A percentile compares a stretch with the other conserved stretches of the same genome.
These are phyloP conservation scores for Leptopilina boulardi DNA, from an alignment of 1,140 invertebrate genomes.

Conservation along the genomic window DNA sequence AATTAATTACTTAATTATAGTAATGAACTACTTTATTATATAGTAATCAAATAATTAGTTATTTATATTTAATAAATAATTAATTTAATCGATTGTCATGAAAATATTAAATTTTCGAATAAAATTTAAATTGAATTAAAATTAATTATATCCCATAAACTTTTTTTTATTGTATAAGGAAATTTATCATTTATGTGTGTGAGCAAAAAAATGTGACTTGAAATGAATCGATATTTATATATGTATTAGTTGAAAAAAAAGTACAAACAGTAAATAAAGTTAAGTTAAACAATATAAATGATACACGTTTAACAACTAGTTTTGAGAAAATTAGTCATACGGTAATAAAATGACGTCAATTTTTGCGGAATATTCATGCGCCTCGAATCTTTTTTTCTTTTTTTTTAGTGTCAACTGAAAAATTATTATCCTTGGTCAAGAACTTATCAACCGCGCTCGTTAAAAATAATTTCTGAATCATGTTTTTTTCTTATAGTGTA, in stretches of 20 bases:
- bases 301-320: neutral
- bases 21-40: no score
- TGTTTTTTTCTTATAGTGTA: neutral
- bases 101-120: no score
- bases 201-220: neutral
- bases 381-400: neutral
- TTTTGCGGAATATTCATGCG: neutral
- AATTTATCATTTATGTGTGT: no score
- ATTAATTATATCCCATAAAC: no score
- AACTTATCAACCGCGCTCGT: neutral
- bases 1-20: no score
- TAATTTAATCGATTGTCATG: no score
- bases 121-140: no score
- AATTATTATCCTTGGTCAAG: slow-evolving; percentile 17
- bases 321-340: neutral
- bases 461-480: slow-evolving; percentile 13
- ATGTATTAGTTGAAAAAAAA: no score
- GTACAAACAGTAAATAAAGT: neutral
- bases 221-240: neutral
- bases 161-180: no score
- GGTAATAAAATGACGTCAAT: slow-evolving; percentile 13
- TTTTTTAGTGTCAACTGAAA: neutral
- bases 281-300: neutral
- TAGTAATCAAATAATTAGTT: no score
- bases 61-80: no score